These are phyloP conservation scores for Myotis pilosus DNA, from an alignment of 2,797 vertebrate genomes.

Conservation along the genomic window DNA sequence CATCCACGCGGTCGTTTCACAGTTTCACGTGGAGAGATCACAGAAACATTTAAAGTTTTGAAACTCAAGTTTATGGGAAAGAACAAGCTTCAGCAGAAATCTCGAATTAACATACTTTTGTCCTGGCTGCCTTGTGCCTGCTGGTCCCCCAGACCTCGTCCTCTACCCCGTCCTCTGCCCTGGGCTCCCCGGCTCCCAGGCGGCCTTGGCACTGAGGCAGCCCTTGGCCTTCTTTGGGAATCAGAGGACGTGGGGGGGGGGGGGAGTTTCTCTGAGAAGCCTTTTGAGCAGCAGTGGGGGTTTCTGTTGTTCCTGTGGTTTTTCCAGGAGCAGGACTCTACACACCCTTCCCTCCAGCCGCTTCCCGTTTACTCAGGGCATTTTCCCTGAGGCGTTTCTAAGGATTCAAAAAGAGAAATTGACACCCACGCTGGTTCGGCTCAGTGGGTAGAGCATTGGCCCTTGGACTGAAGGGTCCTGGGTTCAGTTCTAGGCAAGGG, in stretches of 20 bases:
- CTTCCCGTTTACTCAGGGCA: neutral
- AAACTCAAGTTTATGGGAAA: neutral
- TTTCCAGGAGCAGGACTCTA: neutral
- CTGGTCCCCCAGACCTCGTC: neutral
- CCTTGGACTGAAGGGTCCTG: too few species aligned
- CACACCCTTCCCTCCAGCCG: fast-evolving
- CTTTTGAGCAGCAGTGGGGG: neutral
- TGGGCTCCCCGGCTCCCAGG: fast-evolving
- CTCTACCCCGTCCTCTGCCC: neutral
- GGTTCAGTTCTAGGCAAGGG: too few species aligned
- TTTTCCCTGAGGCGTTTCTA: neutral
- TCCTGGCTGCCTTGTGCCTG: neutral
- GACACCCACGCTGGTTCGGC: too few species aligned
- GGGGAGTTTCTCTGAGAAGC: neutral
- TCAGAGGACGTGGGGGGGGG: neutral
- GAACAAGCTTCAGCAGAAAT: neutral
- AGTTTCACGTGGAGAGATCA: neutral
- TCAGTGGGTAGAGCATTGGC: too few species aligned
- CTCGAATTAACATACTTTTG: neutral
- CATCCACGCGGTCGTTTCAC: neutral
- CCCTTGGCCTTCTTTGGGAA: neutral
- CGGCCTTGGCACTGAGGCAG: neutral
- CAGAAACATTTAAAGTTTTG: neutral
- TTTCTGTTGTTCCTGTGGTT: neutral
- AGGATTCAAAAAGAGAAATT: neutral